Conservation (phyloP, 2,113 vertebrate genomes). For the Pampusana beccarii region DNA sequence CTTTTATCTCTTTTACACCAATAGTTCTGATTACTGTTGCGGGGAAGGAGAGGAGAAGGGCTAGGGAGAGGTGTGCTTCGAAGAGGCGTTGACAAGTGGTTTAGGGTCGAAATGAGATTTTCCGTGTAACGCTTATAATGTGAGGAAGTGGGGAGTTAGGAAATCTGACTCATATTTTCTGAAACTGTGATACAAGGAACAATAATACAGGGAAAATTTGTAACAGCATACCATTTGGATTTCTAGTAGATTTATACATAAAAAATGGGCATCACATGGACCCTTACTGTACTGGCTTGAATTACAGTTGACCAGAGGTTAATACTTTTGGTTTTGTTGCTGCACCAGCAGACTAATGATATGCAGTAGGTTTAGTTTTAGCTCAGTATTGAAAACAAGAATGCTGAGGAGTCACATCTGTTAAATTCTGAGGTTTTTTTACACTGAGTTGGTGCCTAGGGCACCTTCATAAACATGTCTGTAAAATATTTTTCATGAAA, state of each 20-base stretch:
- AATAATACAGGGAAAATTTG: background rate
- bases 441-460: background rate
- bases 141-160: background rate
- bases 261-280: background rate
- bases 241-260: background rate
- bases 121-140: background rate
- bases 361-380: background rate
- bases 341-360: background rate
- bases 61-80: background rate
- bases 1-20: background rate
- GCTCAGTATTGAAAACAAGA: background rate
- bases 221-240: background rate
- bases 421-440: background rate
- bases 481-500: background rate
- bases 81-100: fast-evolving
- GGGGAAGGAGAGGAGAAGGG: background rate
- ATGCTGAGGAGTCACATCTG: background rate
- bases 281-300: background rate
- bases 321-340: background rate
- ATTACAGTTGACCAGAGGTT: background rate
- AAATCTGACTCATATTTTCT: background rate
- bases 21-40: background rate
- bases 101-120: background rate
- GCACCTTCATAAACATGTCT: background rate
- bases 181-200: background rate